A percentile compares a stretch with the other conserved stretches of the same genome.
phyloP scores from a whole-genome alignment of 2,888 invertebrate genomes.

The Meta bourneti region DNA sequence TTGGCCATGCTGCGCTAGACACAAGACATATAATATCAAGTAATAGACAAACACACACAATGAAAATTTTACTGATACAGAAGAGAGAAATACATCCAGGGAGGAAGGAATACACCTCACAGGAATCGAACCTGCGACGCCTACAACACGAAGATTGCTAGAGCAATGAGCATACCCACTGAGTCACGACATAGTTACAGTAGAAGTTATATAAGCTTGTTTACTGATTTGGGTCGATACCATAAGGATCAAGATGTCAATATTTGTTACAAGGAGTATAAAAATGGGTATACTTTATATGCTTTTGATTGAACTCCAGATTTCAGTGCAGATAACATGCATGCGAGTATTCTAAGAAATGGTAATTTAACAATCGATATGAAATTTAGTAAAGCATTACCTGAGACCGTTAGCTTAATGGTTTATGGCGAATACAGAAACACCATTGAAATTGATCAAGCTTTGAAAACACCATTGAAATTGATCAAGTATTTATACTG shows the following conservation, averaged over 20 bases:
- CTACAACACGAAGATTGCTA: too few relatives aligned
- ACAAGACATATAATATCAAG: too few relatives aligned
- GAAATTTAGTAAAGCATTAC: background rate
- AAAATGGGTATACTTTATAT: background rate
- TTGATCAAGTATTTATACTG: background rate
- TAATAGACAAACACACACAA: too few relatives aligned
- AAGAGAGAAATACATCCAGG: too few relatives aligned
- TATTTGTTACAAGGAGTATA: constrained; percentile 20
- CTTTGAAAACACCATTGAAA: too few relatives aligned
- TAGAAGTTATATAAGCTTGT: constrained; percentile 4
- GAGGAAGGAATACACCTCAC: too few relatives aligned
- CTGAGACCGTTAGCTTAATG: constrained; percentile 19
- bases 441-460: constrained; percentile 6
- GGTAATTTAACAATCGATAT: constrained; percentile 30
- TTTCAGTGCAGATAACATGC: background rate
- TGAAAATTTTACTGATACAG: too few relatives aligned
- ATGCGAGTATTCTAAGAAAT: background rate
- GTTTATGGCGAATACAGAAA: constrained; percentile 24
- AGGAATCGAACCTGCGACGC: too few relatives aligned
- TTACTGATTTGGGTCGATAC: constrained; percentile 33
- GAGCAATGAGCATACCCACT: too few relatives aligned
- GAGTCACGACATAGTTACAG: background rate
- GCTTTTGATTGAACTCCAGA: constrained; percentile 39
- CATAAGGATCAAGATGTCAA: constrained; percentile 20
- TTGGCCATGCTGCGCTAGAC: too few relatives aligned